Evolutionary conservation across 2,797 vertebrate species (phyloP).

Genomic region (Malurus leucopterus): DNA sequence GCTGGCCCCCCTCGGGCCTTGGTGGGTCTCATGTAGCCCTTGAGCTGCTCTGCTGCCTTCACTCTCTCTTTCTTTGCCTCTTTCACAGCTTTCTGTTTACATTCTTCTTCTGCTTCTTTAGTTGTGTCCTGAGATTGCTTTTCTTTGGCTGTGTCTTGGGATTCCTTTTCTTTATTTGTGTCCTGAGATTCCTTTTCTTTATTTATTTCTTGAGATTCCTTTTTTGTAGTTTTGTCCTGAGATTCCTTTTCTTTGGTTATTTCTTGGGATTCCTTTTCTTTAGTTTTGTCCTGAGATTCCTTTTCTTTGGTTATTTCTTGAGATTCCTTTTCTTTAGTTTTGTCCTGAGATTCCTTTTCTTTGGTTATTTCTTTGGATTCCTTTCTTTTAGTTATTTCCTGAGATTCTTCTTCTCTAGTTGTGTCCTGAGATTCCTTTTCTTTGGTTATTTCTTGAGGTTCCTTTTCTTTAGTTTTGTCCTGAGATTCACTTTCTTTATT

Average conservation of each 20-base stretch:
- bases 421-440: rapidly evolving
- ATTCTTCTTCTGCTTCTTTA: neutral
- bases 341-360: neutral
- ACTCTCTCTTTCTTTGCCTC: slow-evolving; percentile 30
- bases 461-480: neutral
- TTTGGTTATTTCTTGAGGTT: rapidly evolving
- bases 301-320: rapidly evolving
- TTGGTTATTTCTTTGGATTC: rapidly evolving
- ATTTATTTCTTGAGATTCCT: neutral
- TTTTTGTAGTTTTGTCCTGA: neutral
- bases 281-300: rapidly evolving
- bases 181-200: neutral
- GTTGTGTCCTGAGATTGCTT: neutral
- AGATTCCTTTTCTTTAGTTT: rapidly evolving
- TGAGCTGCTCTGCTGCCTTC: slow-evolving; percentile 49
- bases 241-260: rapidly evolving
- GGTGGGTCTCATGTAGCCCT: slow-evolving; percentile 78
- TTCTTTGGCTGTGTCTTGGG: rapidly evolving
- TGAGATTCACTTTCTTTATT: neutral
- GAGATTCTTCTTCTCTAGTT: neutral
- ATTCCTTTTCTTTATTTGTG: rapidly evolving
- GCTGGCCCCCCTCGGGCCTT: slow-evolving; percentile 59
- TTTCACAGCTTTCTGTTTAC: neutral
- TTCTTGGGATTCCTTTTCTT: neutral
- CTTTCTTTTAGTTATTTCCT: rapidly evolving